Base-by-base conservation (phyloP, 2,888 invertebrate genomes). In the Hesperia comma region DNA sequence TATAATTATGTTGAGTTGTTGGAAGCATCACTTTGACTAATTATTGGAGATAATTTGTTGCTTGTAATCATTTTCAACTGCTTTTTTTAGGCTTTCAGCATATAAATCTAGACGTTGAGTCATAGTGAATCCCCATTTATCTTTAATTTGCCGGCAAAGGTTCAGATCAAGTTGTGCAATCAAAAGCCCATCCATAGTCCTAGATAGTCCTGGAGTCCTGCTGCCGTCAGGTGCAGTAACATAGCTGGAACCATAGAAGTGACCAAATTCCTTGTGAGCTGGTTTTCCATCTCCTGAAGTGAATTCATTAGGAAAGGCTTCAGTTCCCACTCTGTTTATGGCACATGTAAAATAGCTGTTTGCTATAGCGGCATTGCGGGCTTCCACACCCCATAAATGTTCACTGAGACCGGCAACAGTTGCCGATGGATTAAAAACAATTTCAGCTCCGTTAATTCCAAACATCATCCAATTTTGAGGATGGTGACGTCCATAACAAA, bases 371-470 rank as follows among this genome's bases (percentile, higher is more conserved):
- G 99, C 99, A 93, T 97, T 97, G 70, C 99, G 93, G 0, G 99
- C 99, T 91, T 99, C 99, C 68, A 99, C 95, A 3, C 96, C 94
- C 99, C 99, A 99, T 67, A 99, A 85, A 0, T 98, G 98, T 85
- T 99, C 99, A 88, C 98, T 98, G 7, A 96, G 84, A 0, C 92
- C 93, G 32, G 95, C 94, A 37, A 94, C 97, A 77, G 99, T 99
- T 1, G 99, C 99, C n/a, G 98, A 99, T 6, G 99, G 99, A 88
- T 99, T 99, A 87, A 99, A 99, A 0, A 99, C 99, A 73, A 99
- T 98, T 93, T 99, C 99, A 1, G 99, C 99, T 4, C 99, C 99
- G 90, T 99, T 99, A 19, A 99, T 81, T 0, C 98, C 99, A 92
- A 98, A 99, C 97, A 98, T 98, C 89, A 99, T 93, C 99, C 99